phyloP scores from a whole-genome alignment of 2,113 vertebrate species.

The Rhegmatorhina hoffmannsi region DNA sequence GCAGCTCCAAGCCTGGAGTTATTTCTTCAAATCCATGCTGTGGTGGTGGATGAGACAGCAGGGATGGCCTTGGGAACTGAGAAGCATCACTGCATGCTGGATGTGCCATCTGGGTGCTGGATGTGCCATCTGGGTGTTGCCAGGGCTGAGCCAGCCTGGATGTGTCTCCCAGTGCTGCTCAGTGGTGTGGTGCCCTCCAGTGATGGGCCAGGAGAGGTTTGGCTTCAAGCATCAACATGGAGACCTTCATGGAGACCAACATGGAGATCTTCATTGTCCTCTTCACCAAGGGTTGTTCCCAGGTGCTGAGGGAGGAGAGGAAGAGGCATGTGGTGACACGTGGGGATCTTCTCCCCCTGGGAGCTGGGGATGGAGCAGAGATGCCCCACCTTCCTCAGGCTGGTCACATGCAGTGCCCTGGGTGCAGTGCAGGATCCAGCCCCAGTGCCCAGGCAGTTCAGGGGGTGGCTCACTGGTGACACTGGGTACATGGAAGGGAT shows the following conservation, averaged over 20 bases:
- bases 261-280: neutral
- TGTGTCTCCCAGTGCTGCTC: neutral
- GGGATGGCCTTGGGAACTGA: accelerated
- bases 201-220: neutral
- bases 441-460: accelerated
- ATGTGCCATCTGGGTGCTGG: neutral
- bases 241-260: too few species aligned
- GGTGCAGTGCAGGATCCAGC: neutral
- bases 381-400: neutral
- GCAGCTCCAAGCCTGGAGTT: accelerated
- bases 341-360: neutral
- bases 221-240: neutral
- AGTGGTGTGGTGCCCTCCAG: constrained; percentile 16
- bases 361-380: neutral
- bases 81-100: neutral
- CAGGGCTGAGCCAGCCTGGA: neutral
- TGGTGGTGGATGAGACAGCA: neutral
- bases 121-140: neutral
- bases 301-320: accelerated
- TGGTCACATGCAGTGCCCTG: accelerated
- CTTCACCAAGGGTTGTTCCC: neutral
- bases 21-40: neutral
- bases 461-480: accelerated
- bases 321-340: accelerated
- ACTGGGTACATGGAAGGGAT: accelerated